A percentile compares a stretch with the other conserved stretches of the same genome.
Conservation (phyloP, 2,113 vertebrate species). For the Scolopax mira region DNA sequence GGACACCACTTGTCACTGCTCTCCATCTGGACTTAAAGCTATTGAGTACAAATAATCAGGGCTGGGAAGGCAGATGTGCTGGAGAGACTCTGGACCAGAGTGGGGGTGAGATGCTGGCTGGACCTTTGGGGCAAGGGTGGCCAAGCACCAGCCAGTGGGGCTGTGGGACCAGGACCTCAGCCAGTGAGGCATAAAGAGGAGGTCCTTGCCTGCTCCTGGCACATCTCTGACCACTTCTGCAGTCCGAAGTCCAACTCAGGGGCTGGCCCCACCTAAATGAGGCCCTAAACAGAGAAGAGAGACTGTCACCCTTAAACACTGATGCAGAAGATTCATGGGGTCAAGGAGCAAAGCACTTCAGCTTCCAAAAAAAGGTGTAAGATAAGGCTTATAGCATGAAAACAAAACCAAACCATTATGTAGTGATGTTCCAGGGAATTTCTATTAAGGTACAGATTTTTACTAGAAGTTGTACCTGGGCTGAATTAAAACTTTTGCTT, state of each 20-base stretch:
- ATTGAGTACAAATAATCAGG: too few species aligned
- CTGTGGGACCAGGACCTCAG: fast-evolving
- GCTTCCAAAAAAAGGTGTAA: background rate
- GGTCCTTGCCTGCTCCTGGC: fast-evolving
- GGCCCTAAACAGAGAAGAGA: too few species aligned
- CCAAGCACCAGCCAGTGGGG: too few species aligned
- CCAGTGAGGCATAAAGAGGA: fast-evolving
- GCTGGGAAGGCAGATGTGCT: background rate
- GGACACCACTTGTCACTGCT: too few species aligned
- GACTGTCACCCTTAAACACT: background rate
- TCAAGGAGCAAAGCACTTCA: background rate
- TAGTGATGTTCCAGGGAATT: background rate
- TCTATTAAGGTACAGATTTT: fast-evolving
- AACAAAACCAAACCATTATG: background rate
- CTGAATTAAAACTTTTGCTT: background rate
- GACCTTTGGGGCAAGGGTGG: background rate
- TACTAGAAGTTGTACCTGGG: background rate
- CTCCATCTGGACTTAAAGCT: too few species aligned
- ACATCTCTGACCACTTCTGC: fast-evolving
- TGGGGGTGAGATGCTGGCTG: fast-evolving
- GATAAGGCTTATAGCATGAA: background rate
- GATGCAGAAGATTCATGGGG: background rate
- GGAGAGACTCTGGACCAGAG: background rate
- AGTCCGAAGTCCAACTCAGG: background rate
- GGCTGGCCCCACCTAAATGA: fast-evolving